Percentiles rank a stretch among this genome's conserved stretches.
These are phyloP conservation scores for Calliphora vomitoria DNA, from an alignment of 2,888 invertebrate species.

Conservation along the genomic window DNA sequence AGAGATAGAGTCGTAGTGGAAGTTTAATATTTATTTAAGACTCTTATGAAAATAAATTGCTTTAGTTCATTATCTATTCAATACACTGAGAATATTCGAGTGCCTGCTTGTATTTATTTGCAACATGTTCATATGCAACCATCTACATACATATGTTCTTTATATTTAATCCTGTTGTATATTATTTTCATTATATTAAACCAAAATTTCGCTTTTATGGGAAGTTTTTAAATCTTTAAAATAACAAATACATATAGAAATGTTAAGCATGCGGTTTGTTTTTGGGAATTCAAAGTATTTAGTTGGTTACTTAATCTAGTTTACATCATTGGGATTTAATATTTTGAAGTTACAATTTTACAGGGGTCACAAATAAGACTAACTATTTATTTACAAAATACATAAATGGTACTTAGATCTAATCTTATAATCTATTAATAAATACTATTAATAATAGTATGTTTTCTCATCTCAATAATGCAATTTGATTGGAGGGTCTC, in stretches of 20 bases:
- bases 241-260: neutral
- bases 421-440: no score
- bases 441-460: no score
- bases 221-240: neutral
- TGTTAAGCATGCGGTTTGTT: neutral
- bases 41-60: constrained; percentile 57
- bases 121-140: neutral
- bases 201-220: neutral
- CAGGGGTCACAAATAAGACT: no score
- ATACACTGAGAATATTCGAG: constrained; percentile 11
- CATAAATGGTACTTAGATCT: no score
- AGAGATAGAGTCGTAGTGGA: neutral
- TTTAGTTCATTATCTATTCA: constrained; percentile 27
- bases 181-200: neutral
- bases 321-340: no score
- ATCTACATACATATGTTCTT: neutral
- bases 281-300: no score
- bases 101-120: neutral
- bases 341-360: no score
- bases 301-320: no score
- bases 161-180: neutral
- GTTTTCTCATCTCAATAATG: no score
- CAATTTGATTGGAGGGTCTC: no score
- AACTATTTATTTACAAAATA: no score
- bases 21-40: constrained; percentile 45